phyloP scores from a whole-genome alignment of 1,140 invertebrate species.

The Arion vulgaris region DNA sequence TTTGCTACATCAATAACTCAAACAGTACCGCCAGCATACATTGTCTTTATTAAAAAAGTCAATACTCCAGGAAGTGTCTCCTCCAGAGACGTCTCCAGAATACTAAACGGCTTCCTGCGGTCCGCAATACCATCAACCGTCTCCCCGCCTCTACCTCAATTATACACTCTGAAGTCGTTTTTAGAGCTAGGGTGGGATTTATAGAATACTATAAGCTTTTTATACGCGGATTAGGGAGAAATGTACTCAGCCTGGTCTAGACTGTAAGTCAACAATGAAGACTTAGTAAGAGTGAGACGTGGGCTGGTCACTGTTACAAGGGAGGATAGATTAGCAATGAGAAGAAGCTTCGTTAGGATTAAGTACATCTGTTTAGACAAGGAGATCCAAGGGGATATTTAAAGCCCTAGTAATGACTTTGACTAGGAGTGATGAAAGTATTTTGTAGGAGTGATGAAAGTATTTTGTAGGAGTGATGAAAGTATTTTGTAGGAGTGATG shows the following conservation, averaged over 20 bases:
- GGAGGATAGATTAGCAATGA: neutral
- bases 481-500: no score
- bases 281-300: neutral
- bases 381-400: neutral
- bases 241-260: neutral
- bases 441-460: no score
- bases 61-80: neutral
- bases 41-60: constrained; percentile 7
- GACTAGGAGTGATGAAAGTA: no score
- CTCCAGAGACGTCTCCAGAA: neutral
- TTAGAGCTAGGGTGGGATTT: neutral
- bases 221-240: neutral
- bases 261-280: neutral
- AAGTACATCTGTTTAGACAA: neutral
- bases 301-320: neutral
- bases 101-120: constrained; percentile 7
- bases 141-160: constrained; percentile 6
- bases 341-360: neutral
- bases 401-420: no score
- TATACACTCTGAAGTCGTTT: neutral
- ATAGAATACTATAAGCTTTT: neutral
- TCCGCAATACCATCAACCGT: neutral
- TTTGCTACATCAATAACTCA: neutral
- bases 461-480: no score
- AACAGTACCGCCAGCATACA: neutral